Conservation (phyloP, 35 echinoderm and acorn worm genomes). For the Lytechinus variegatus region DNA sequence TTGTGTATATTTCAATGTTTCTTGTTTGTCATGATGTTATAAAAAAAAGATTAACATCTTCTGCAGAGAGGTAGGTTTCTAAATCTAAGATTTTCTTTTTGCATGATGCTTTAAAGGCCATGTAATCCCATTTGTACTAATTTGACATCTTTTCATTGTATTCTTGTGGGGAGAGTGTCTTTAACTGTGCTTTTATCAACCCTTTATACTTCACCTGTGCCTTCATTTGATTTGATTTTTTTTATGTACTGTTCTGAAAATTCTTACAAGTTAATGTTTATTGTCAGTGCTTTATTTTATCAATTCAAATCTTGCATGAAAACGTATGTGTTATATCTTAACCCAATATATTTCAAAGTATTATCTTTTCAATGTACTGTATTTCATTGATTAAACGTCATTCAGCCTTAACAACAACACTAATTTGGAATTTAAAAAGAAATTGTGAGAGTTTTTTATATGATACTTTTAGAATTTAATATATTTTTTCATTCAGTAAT, state of each 20-base stretch:
- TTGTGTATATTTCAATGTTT: slow-evolving; percentile 9
- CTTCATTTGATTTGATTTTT: neutral
- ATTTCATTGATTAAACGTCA: neutral
- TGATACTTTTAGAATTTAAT: no score
- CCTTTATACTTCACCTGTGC: neutral
- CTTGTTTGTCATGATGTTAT: neutral
- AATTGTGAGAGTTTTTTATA: neutral
- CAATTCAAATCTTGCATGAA: neutral
- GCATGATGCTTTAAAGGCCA: neutral
- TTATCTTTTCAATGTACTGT: neutral
- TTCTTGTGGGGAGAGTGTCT: neutral
- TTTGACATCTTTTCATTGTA: neutral
- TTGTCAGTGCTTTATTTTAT: neutral
- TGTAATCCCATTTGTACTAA: slow-evolving; percentile 5
- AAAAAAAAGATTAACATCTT: slow-evolving; percentile 41
- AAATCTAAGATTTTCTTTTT: neutral
- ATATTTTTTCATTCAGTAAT: neutral
- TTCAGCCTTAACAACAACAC: neutral
- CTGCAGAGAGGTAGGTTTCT: slow-evolving; percentile 36
- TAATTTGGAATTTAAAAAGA: neutral
- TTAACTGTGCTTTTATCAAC: neutral
- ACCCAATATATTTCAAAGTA: neutral
- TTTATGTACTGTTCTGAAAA: neutral
- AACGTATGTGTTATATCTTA: neutral
- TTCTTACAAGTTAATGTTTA: neutral